Conservation (phyloP, 2,113 vertebrate species). For the Vulpes vulpes region DNA sequence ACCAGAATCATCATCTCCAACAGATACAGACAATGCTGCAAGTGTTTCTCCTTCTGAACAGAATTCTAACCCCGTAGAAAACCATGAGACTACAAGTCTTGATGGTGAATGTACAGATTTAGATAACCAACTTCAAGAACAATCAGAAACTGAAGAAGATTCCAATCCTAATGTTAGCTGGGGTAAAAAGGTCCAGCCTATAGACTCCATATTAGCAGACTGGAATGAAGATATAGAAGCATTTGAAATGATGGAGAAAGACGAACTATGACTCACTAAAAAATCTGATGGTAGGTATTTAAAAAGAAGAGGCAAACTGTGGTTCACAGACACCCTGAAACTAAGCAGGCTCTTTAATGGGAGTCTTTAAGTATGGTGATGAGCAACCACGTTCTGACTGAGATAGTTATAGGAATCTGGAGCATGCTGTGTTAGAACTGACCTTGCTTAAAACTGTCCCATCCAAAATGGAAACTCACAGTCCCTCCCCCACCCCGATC, state of each 20-base stretch:
- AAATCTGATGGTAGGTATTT: conserved; percentile 84
- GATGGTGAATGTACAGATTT: conserved; percentile 81
- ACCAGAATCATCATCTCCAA: conserved; percentile 67
- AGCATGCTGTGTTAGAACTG: conserved; percentile 73
- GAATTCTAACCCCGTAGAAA: conserved; percentile 65
- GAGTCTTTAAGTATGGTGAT: conserved; percentile 83
- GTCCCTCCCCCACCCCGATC: conserved; percentile 54
- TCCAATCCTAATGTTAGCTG: conserved; percentile 84
- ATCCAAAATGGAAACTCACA: conserved; percentile 84
- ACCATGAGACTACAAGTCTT: conserved; percentile 62
- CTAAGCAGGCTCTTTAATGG: conserved; percentile 72
- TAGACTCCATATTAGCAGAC: conserved; percentile 96
- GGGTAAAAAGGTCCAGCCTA: conserved; percentile 90
- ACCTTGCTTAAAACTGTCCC: conserved; percentile 77
- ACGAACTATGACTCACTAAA: conserved; percentile 95
- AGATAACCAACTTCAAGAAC: conserved; percentile 87
- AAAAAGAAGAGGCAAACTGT: conserved; percentile 79
- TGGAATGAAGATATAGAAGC: conserved; percentile 99
- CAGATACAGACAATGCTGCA: conserved; percentile 31
- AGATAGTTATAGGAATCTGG: conserved; percentile 75
- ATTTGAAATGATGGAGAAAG: conserved; percentile 99
- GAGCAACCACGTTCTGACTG: conserved; percentile 83
- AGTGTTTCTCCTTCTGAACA: conserved; percentile 62
- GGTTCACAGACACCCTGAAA: conserved; percentile 80
- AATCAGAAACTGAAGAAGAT: conserved; percentile 84